Evolutionary conservation across 2,113 vertebrate genomes (phyloP).

Genomic region (Thamnaconus septentrionalis): DNA sequence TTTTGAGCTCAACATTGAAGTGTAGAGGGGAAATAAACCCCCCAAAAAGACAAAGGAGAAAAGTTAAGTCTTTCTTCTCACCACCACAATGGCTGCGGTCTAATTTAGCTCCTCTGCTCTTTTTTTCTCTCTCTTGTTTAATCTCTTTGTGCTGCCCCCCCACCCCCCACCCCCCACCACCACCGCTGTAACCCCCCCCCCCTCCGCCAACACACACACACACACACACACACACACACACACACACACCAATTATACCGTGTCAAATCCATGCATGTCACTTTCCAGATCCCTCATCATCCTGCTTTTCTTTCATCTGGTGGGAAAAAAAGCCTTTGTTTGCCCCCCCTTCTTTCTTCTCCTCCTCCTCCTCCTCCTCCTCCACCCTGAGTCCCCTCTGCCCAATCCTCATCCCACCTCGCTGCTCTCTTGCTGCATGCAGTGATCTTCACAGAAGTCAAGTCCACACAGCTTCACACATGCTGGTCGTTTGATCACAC

Average conservation of each 20-base stretch:
- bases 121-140: no score
- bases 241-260: conserved; percentile 70
- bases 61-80: no score
- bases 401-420: conserved; percentile 39
- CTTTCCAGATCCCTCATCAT: conserved; percentile 73
- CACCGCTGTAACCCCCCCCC: not conserved
- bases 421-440: conserved; percentile 4
- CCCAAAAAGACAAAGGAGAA: no score
- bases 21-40: no score
- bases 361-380: conserved; percentile 28
- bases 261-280: conserved; percentile 75
- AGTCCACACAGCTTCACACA: no score
- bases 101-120: no score
- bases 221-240: not conserved
- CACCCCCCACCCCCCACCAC: no score
- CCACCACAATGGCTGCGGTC: no score
- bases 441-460: conserved; percentile 5
- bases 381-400: not conserved
- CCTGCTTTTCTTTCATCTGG: conserved; percentile 67
- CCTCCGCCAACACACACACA: not conserved
- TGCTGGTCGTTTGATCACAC: no score
- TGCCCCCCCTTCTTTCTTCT: conserved; percentile 48
- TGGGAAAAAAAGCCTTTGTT: conserved; percentile 61
- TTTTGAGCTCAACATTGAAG: no score
- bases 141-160: no score